Evolutionary conservation across 2,113 vertebrate species (phyloP).

Genomic region (Myrmophylax atrothorax): DNA sequence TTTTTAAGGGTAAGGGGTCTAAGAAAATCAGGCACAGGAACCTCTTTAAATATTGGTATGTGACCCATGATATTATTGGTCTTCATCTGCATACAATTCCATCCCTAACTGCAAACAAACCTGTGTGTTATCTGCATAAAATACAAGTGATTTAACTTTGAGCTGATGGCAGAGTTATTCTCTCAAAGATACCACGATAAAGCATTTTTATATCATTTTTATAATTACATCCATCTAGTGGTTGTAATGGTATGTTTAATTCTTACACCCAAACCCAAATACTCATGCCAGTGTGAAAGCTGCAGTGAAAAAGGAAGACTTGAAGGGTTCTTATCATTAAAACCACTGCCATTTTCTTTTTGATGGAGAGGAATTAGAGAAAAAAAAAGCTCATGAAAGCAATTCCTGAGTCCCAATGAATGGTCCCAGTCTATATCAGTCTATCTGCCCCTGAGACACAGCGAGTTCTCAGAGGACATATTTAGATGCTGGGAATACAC

Average conservation of each 20-base stretch:
- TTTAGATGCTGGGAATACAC: slow-evolving; percentile 68
- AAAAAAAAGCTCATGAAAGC: neutral
- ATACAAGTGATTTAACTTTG: neutral
- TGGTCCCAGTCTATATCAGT: neutral
- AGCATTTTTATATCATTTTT: neutral
- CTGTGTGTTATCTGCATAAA: neutral
- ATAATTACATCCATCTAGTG: neutral
- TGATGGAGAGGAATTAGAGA: neutral
- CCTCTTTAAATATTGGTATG: neutral
- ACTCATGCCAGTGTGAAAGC: neutral
- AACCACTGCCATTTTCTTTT: neutral
- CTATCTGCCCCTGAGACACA: neutral
- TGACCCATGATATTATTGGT: neutral
- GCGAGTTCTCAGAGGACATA: slow-evolving; percentile 58
- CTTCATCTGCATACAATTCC: neutral
- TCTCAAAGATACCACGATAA: neutral
- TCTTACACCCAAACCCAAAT: neutral
- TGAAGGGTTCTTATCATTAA: neutral
- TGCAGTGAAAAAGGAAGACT: neutral
- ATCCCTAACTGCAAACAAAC: neutral
- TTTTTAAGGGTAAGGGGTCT: neutral
- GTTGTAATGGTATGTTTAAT: neutral
- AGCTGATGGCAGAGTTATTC: neutral
- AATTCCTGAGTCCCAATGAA: neutral
- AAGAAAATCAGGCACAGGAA: neutral